Percentiles rank a stretch among this genome's conserved stretches.
These are phyloP conservation scores for Esox lucius DNA, from an alignment of 2,797 vertebrate species.

Conservation along the genomic window DNA sequence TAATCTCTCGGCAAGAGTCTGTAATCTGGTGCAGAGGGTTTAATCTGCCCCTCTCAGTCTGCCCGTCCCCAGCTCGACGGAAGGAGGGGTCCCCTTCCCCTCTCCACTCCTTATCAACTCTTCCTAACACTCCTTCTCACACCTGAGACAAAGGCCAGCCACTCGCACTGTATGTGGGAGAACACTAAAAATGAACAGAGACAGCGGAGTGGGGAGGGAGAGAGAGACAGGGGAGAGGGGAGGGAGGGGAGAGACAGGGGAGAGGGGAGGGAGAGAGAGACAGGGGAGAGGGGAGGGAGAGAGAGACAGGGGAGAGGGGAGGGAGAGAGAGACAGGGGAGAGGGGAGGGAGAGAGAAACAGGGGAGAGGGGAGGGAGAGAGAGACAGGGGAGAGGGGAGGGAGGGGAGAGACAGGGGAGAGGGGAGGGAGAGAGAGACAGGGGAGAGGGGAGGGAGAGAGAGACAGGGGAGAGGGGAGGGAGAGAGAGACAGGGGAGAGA, in stretches of 20 bases:
- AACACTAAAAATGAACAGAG: slow-evolving; percentile 22
- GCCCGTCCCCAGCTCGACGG: slow-evolving; percentile 29
- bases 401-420: too few relatives aligned
- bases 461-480: background rate
- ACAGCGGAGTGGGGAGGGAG: background rate
- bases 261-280: too few relatives aligned
- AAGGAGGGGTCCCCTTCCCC: slow-evolving; percentile 18
- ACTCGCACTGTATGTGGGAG: background rate
- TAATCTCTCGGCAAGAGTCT: slow-evolving; percentile 44
- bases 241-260: too few relatives aligned
- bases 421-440: too few relatives aligned
- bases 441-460: too few relatives aligned
- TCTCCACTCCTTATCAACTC: background rate
- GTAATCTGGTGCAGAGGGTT: slow-evolving; percentile 66
- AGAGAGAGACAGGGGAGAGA: too few relatives aligned
- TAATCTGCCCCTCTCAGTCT: slow-evolving; percentile 60
- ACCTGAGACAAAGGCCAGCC: slow-evolving; percentile 25
- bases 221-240: too few relatives aligned
- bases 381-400: too few relatives aligned
- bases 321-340: too few relatives aligned
- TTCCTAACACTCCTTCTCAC: slow-evolving; percentile 4
- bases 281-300: too few relatives aligned
- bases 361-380: background rate
- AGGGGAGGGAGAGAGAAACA: too few relatives aligned
- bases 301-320: too few relatives aligned